Conservation (phyloP, 2,888 invertebrate genomes). For the Gisinianus flammeolus region DNA sequence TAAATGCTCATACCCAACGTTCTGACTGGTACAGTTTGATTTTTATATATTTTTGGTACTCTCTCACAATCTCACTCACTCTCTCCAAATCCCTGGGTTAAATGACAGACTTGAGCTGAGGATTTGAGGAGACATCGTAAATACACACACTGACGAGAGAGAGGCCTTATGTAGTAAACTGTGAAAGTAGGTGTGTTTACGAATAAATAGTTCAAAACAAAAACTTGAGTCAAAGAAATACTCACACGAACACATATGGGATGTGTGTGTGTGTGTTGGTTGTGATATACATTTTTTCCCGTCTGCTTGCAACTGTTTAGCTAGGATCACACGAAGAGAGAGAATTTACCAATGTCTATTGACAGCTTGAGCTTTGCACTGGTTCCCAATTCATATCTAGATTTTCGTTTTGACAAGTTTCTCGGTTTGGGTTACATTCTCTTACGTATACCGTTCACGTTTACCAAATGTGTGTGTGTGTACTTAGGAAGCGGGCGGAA, state of each 20-base stretch:
- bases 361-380: conserved; percentile 20
- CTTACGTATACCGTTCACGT: conserved; percentile 21
- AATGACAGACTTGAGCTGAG: conserved; percentile 3
- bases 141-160: neutral
- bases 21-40: neutral
- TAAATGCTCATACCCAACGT: neutral
- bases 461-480: conserved; percentile 19
- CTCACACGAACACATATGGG: neutral
- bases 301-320: neutral
- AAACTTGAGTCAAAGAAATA: neutral
- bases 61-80: neutral
- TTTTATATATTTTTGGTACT: no score
- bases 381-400: conserved; percentile 12
- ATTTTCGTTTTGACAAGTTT: conserved; percentile 31
- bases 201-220: conserved; percentile 19
- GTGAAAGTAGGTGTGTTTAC: conserved; percentile 3
- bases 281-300: conserved; percentile 7
- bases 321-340: neutral
- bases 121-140: neutral
- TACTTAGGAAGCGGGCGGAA: conserved; percentile 43
- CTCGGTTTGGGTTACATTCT: conserved; percentile 27
- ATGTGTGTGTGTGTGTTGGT: neutral
- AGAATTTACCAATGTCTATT: conserved; percentile 7
- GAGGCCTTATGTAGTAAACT: no score
- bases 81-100: neutral